Conservation (phyloP, 2,888 invertebrate genomes). For the Callinectes sapidus region DNA sequence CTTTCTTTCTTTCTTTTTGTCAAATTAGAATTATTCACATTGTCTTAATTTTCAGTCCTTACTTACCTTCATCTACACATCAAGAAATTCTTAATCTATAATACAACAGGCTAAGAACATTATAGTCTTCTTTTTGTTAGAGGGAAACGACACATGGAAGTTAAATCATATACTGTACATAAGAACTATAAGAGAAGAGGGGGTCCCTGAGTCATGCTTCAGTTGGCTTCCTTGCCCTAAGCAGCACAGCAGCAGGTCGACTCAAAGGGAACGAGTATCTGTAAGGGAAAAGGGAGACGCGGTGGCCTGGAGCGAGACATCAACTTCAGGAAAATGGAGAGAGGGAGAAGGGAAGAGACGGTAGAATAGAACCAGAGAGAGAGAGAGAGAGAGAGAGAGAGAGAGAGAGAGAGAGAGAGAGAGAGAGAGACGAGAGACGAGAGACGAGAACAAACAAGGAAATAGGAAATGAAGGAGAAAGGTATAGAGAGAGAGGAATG, state of each 20-base stretch:
- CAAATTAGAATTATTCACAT: too few relatives aligned
- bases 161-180: background rate
- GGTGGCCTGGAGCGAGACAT: background rate
- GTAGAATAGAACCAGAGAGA: background rate
- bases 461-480: background rate
- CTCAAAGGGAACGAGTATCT: background rate
- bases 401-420: background rate
- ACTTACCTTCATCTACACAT: too few relatives aligned
- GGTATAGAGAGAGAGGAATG: too few relatives aligned
- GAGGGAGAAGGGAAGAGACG: background rate
- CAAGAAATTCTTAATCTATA: too few relatives aligned
- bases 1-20: too few relatives aligned
- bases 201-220: background rate
- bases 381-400: background rate
- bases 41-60: too few relatives aligned
- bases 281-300: background rate
- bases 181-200: background rate
- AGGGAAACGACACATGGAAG: background rate
- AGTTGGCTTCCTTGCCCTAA: background rate
- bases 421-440: background rate
- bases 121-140: background rate
- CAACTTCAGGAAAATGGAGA: background rate
- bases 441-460: too few relatives aligned
- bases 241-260: background rate
- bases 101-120: background rate